Base-by-base conservation (phyloP, 2,888 invertebrate genomes). In the Cephus rjabovi region DNA sequence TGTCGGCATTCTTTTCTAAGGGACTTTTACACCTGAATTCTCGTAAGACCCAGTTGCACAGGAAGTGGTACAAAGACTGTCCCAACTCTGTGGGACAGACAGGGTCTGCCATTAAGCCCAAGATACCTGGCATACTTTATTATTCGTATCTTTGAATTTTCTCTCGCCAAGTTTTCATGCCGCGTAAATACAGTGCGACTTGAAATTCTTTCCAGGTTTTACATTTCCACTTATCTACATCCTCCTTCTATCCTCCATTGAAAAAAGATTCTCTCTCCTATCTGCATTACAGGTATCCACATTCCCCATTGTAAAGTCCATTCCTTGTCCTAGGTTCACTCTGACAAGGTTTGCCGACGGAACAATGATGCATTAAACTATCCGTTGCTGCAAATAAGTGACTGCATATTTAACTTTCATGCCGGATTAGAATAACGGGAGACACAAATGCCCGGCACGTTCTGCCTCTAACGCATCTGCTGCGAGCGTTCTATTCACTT, bases 361-460 rank as follows among this genome's bases (percentile, higher is more conserved):
- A 56, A 56, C 40, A 40, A 40, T 15, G 40, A 40, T 40, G 40
- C 40, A 40, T 15, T 15, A 1, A 15, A 40, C 40, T 40, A 40
- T 40, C 15, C 23, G 23, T 56, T 56, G 56, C 56, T 56, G 56
- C 6, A 23, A 23, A 23, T 56, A 2, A 23, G 56, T 23, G 56
- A 56, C 56, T 9, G 78, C 77, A 82, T 83, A 86, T 83, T 81
- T 81, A 81, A 86, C 81, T 81, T 84, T 78, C 80, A 84, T 77
- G 75, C 75, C 77, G 85, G 85, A 87, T 86, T 85, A 86, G 84
- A 86, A 86, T 89, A 89, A 88, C 88, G 88, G 88, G 87, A 88
- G 88, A 87, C 83, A 83, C 77, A 81, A 86, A 87, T 82, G 86
- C 81, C 80, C 77, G 84, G 69, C 80, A 82, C 80, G 83, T 83